Evolutionary conservation across 2,797 vertebrate species (phyloP).

Genomic region (Sebastes vulpes): DNA sequence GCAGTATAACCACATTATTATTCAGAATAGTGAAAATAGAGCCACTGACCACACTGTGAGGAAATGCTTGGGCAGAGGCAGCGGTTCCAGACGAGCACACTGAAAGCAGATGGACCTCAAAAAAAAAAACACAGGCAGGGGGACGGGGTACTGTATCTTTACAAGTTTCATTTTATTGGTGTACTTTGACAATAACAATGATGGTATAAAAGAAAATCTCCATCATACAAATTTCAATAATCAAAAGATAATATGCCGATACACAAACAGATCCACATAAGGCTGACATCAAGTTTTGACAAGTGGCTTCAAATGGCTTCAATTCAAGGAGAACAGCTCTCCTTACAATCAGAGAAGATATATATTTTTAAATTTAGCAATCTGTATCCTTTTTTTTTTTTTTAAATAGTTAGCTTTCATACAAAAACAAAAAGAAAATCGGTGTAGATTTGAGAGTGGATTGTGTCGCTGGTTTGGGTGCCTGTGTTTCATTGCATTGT

Average conservation of each 20-base stretch:
- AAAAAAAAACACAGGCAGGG: background rate
- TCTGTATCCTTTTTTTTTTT: constrained; percentile 36
- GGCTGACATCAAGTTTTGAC: constrained; percentile 86
- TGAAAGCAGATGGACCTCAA: background rate
- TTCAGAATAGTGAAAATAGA: constrained; percentile 3
- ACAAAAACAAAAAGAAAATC: constrained; percentile 57
- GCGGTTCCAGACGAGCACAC: background rate
- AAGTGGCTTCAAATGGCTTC: constrained; percentile 85
- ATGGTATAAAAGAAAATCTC: constrained; percentile 86
- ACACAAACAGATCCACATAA: constrained; percentile 85
- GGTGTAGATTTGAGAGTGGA: constrained; percentile 62
- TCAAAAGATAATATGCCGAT: constrained; percentile 84
- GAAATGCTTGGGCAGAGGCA: background rate
- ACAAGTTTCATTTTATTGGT: constrained; percentile 85
- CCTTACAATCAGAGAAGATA: constrained; percentile 78
- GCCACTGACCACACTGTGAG: background rate
- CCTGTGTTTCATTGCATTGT: constrained; percentile 49
- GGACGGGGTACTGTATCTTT: constrained; percentile 34
- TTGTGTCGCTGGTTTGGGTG: constrained; percentile 64
- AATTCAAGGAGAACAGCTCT: constrained; percentile 77
- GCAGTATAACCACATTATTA: background rate
- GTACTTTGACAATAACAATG: constrained; percentile 85
- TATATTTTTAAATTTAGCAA: constrained; percentile 48
- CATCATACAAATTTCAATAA: constrained; percentile 86
- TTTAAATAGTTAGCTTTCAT: constrained; percentile 56